Conservation (phyloP, 1,140 invertebrate species). For the Pissodes strobi region DNA sequence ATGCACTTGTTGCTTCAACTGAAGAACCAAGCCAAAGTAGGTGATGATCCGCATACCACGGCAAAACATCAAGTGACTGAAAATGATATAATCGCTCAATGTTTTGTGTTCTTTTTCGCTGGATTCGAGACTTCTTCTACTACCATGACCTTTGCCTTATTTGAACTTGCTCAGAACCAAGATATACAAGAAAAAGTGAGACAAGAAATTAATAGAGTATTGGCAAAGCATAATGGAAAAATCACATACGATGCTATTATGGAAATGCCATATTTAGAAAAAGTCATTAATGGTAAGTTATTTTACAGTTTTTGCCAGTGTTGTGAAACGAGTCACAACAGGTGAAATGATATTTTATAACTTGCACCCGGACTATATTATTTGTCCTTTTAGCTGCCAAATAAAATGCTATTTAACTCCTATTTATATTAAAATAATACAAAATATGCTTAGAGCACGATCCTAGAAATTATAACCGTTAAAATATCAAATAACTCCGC, state of each 20-base stretch:
- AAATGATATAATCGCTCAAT: conserved; percentile 23
- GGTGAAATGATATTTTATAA: too few species aligned
- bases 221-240: conserved; percentile 47
- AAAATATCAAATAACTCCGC: too few species aligned
- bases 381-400: too few species aligned
- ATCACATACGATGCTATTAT: conserved; percentile 62
- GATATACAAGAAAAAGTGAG: too few species aligned
- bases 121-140: conserved; percentile 23
- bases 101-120: conserved; percentile 22
- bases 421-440: too few species aligned
- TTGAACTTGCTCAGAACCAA: conserved; percentile 1
- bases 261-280: conserved; percentile 57
- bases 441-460: too few species aligned
- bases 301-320: too few species aligned
- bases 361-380: too few species aligned
- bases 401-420: too few species aligned
- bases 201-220: too few species aligned
- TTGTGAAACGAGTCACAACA: too few species aligned
- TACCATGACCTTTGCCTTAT: conserved; percentile 21
- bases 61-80: neutral
- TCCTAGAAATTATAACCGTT: too few species aligned
- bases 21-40: conserved; percentile 25
- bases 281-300: conserved; percentile 56
- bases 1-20: conserved; percentile 34
- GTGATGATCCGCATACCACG: neutral